Percentiles rank a stretch among this genome's conserved stretches.
These are phyloP conservation scores for Illadopsis cleaveri DNA, from an alignment of 2,113 vertebrate species.

Conservation along the genomic window DNA sequence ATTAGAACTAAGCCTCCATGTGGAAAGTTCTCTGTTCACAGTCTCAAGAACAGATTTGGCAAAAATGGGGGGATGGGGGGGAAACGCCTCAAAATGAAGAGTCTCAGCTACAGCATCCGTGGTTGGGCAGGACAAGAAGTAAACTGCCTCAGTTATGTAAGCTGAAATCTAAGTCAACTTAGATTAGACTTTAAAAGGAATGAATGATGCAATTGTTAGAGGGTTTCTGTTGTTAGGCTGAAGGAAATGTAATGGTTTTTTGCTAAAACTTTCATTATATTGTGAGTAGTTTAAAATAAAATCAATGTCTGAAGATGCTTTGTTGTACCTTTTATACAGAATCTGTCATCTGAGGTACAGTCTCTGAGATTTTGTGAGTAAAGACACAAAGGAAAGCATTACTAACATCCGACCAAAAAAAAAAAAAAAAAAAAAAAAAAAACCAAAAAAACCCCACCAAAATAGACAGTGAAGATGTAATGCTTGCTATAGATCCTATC, in stretches of 20 bases:
- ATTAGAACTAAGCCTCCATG: not conserved
- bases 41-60: not conserved
- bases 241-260: not conserved
- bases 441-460: no score
- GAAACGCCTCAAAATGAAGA: not conserved
- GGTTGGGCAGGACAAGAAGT: not conserved
- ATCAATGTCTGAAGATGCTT: not conserved
- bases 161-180: not conserved
- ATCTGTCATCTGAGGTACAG: not conserved
- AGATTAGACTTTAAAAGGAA: not conserved
- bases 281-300: not conserved
- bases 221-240: not conserved
- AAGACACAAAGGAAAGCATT: not conserved
- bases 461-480: not conserved
- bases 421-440: no score
- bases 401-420: not conserved
- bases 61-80: not conserved
- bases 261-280: not conserved
- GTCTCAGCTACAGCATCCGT: not conserved
- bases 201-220: not conserved
- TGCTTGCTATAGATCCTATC: not conserved
- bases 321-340: not conserved
- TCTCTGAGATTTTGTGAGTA: not conserved
- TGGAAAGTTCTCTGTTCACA: not conserved
- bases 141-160: not conserved